These are phyloP conservation scores for Seriola aureovittata DNA, from an alignment of 2,113 vertebrate species.

Conservation along the genomic window DNA sequence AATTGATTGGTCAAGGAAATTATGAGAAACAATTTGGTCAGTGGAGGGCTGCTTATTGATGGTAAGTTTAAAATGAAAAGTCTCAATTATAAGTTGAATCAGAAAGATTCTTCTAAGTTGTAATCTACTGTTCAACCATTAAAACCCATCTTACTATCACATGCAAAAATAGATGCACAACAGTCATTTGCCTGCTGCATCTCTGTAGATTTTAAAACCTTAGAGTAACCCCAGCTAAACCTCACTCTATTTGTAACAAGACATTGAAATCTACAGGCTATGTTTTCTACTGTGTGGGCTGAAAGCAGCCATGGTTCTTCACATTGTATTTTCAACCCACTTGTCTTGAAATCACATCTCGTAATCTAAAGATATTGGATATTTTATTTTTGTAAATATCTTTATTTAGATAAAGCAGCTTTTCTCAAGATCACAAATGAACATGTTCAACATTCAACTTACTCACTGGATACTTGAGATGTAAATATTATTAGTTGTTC, in stretches of 20 bases:
- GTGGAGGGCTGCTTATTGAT: background rate
- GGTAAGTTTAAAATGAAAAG: background rate
- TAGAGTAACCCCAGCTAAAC: slow-evolving; percentile 10
- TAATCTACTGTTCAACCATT: background rate
- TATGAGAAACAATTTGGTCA: background rate
- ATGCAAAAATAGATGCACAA: background rate
- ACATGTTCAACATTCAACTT: background rate
- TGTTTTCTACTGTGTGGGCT: background rate
- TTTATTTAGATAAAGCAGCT: background rate
- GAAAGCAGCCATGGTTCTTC: background rate
- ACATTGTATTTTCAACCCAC: background rate
- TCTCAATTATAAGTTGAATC: background rate
- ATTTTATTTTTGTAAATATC: background rate
- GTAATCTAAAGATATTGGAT: background rate
- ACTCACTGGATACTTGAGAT: background rate
- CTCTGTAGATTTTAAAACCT: background rate
- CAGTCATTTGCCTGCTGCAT: background rate
- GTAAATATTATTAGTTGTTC: background rate
- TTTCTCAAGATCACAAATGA: background rate
- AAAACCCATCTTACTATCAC: background rate
- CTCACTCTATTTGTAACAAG: slow-evolving; percentile 18
- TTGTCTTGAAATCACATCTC: slow-evolving; percentile 9
- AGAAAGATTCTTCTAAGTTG: background rate
- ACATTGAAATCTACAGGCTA: background rate
- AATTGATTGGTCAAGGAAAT: slow-evolving; percentile 1